Percentiles rank a stretch among this genome's conserved stretches.
These are phyloP conservation scores for Leptinotarsa undecemlineata DNA, from an alignment of 1,140 invertebrate genomes.

Conservation along the genomic window DNA sequence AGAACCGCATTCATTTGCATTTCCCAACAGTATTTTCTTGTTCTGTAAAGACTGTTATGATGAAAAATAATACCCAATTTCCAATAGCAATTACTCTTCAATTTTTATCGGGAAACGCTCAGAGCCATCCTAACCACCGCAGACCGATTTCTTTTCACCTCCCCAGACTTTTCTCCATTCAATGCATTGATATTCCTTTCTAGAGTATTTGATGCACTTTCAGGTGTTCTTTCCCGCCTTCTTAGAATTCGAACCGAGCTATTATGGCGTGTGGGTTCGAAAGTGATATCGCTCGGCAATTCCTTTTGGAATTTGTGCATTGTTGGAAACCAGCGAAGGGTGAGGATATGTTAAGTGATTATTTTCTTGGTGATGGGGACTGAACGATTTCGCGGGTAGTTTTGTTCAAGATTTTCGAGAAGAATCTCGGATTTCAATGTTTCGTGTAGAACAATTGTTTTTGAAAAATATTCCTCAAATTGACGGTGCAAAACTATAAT, in stretches of 20 bases:
- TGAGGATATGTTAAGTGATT: conserved; percentile 9
- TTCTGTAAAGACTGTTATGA: background rate
- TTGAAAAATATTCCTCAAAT: no score
- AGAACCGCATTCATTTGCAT: no score
- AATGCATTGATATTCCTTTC: conserved; percentile 20
- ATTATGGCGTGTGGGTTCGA: conserved; percentile 23
- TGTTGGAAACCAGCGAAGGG: conserved; percentile 12
- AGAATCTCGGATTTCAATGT: no score
- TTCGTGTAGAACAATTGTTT: no score
- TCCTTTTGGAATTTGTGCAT: background rate
- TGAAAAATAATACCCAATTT: background rate
- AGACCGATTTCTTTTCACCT: background rate
- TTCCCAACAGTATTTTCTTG: background rate
- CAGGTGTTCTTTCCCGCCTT: conserved; percentile 15
- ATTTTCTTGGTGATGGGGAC: background rate
- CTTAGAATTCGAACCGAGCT: conserved; percentile 27
- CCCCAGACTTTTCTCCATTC: conserved; percentile 3
- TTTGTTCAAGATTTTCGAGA: no score
- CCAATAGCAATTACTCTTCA: background rate
- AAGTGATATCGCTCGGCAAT: conserved; percentile 26
- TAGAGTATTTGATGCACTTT: conserved; percentile 28
- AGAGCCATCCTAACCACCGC: background rate
- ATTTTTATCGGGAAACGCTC: background rate
- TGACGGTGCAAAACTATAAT: no score
- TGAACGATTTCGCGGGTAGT: background rate